Conservation (phyloP, 2,888 invertebrate genomes). For the Diploptera punctata region DNA sequence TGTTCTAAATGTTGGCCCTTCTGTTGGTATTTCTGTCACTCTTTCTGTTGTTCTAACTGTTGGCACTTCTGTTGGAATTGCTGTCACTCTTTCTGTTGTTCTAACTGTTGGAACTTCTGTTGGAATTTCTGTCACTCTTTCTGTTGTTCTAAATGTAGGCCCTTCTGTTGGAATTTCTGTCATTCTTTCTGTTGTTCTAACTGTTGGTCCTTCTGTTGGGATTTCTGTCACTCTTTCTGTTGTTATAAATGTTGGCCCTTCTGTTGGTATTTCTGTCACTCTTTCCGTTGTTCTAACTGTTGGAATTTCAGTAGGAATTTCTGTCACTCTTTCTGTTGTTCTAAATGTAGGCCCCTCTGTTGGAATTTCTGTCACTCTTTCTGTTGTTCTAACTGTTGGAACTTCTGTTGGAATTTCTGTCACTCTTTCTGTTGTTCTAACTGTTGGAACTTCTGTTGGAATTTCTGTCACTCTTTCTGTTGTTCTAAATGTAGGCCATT, state of each 20-base stretch:
- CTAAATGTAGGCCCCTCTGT: background rate
- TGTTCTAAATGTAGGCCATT: background rate
- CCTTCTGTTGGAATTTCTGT: no score
- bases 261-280: constrained; percentile 37
- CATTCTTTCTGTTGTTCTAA: no score
- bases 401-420: background rate
- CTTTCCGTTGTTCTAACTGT: constrained; percentile 5
- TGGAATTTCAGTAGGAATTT: constrained; percentile 5
- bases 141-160: background rate
- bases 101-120: no score
- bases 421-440: background rate
- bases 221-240: constrained; percentile 40
- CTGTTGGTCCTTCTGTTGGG: background rate
- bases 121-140: background rate
- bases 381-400: background rate
- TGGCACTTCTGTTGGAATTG: background rate
- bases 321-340: constrained; percentile 25
- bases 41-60: no score
- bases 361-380: background rate
- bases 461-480: constrained; percentile 10
- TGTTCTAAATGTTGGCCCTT: constrained; percentile 31
- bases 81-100: background rate
- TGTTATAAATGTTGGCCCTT: constrained; percentile 20
- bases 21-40: no score
- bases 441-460: background rate